Evolutionary conservation across 2,113 vertebrate species (phyloP).

Genomic region (Epinephelus lanceolatus): DNA sequence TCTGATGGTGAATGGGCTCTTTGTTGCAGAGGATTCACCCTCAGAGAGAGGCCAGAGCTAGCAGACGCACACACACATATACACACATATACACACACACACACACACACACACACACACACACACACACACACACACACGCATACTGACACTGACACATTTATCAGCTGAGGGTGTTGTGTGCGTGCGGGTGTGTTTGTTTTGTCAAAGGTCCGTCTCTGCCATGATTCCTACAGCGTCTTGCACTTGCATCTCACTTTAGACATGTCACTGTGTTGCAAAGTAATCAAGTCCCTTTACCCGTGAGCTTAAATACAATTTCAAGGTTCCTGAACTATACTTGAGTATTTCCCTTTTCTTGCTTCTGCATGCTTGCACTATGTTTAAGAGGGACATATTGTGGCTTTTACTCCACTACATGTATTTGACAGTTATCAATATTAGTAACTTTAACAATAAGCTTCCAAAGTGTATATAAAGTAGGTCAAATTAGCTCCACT

Average conservation of each 20-base stretch:
- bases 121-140: constrained; percentile 1
- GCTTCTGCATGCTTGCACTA: neutral
- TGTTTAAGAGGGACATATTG: neutral
- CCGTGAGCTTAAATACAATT: neutral
- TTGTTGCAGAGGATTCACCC: constrained; percentile 76
- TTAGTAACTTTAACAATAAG: neutral
- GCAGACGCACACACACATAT: constrained; percentile 1
- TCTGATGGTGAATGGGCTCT: constrained; percentile 79
- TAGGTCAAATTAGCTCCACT: neutral
- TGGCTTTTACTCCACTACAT: neutral
- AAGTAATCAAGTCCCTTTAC: neutral
- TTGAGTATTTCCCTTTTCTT: neutral
- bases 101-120: constrained; percentile 1
- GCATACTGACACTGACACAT: neutral
- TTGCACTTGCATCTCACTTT: neutral
- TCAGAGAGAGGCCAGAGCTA: constrained; percentile 41
- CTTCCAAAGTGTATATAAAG: neutral
- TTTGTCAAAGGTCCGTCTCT: constrained; percentile 1
- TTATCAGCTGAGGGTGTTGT: constrained; percentile 65
- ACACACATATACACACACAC: neutral
- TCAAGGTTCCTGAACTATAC: neutral
- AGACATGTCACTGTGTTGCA: neutral
- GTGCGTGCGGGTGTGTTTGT: constrained; percentile 45
- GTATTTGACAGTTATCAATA: neutral
- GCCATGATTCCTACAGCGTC: neutral